Evolutionary conservation across 1,140 invertebrate genomes (phyloP), one percentile per base, ranked within the genome.

Genomic region (Agrilus planipennis): DNA sequence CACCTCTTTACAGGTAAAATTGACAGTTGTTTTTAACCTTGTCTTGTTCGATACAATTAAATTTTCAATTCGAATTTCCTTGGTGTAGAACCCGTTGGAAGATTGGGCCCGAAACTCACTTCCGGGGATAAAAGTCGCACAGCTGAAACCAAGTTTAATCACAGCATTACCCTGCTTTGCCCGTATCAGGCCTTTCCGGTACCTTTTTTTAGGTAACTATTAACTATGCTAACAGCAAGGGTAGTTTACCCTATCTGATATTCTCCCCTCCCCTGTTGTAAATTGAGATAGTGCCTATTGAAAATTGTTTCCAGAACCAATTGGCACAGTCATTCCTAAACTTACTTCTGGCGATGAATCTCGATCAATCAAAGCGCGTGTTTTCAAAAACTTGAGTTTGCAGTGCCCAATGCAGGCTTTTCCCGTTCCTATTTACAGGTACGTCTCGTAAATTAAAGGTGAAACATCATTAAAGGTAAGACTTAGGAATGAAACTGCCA

Each of bases 291-390:
- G n/a, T n/a, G n/a, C n/a, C n/a, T n/a, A n/a, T n/a, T n/a, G n/a
- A n/a, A n/a, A n/a, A n/a, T n/a, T n/a, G n/a, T 7, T 34, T 14
- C 15, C 14, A 86, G 84, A 87, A 52, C 83, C 83, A 16, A 72
- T 86, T 47, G 77, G 77, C 58, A 76, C 75, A 51, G 81, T 81
- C 41, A 71, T 75, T 29, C 84, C 84, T 19, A 81, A 81, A 63
- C 73, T 88, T 58, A 79, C 79, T 29, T 75, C 76, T 46, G 76
- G 70, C 44, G 79, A 76, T 58, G 70, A 71, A 57, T 73, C 69
- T 67, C 71, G 70, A 52, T 74, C 69, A 45, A 75, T 74, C 55
- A 67, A 62, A 47, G 69, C 64, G 54, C 67, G 57, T 55, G 64
- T 61, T 50, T 55, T 55, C 46, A 62, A 63, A 47, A 67, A 68